Base-by-base conservation (phyloP, 2,113 vertebrate species). In the Gulo gulo region DNA sequence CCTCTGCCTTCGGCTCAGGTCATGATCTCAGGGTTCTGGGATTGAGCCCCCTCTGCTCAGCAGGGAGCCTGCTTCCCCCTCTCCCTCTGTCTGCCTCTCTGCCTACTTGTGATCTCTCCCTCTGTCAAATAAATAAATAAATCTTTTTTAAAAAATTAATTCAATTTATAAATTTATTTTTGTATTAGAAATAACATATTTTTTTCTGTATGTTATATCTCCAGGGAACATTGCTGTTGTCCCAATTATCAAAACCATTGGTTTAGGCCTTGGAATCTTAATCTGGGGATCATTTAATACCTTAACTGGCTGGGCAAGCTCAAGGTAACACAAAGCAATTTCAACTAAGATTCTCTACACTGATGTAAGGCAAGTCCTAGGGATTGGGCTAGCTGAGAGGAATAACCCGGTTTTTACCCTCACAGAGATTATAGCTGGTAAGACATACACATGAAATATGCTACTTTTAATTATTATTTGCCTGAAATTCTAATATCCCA, bases 301-400 rank as follows among this genome's bases (percentile, higher is more conserved):
- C 92, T 82, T 99, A 94, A 99, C 99, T 90, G 99, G 99, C 78
- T 99, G 99, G 99, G 99, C 99, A 83, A 99, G 98, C 98, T 99
- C 99, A 98, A 99, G 99, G 99, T 99, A 98, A 99, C 91, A 50
- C 67, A 88, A 81, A 57, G 82, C 18, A 3, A 36, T 93, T 96
- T 94, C 76, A 78, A 16, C 50, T 84, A 50, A 81, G 12, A 84
- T 80, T 82, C 74, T 71, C 42, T n/a, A 16, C 6, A 52, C 16
- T 67, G 12, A 42, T 31, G 5, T 67, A 88, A 92, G 84, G 13
- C 23, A 24, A 34, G 47, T 1, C 1, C 10, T 69, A 74, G n/a
- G 15, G 9, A 29, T 11, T 78, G 7, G 31, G 31, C 13, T 31
- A 31, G 1, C 15, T 29, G 16, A 85, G 20, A 55, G 39, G n/a